Conservation (phyloP, 2,797 vertebrate genomes). For the Neoniphon sammara region DNA sequence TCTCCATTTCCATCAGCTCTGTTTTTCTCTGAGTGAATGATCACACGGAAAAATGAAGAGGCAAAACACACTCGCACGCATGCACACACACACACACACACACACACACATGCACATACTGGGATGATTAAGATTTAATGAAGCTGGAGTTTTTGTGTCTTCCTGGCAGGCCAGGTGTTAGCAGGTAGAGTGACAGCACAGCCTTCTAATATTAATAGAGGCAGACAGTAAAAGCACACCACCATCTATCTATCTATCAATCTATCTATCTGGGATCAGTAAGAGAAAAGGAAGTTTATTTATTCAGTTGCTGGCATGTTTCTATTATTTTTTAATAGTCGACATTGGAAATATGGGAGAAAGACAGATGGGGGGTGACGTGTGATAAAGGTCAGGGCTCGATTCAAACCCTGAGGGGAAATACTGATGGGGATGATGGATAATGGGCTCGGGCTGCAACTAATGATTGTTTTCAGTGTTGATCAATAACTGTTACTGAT, state of each 20-base stretch:
- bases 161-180: conserved; percentile 25
- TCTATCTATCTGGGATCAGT: too few species aligned
- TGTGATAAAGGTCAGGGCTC: background rate
- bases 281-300: too few species aligned
- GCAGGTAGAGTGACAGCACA: background rate
- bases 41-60: conserved; percentile 6
- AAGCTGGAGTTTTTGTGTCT: background rate
- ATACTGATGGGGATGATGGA: too few species aligned
- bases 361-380: background rate
- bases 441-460: too few species aligned
- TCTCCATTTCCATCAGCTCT: conserved; percentile 11
- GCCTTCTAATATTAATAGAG: conserved; percentile 11
- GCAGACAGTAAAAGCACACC: background rate
- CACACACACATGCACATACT: background rate
- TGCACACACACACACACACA: background rate
- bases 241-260: too few species aligned
- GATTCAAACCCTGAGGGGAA: background rate
- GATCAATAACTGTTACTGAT: too few species aligned
- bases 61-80: background rate
- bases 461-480: too few species aligned
- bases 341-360: background rate
- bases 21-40: background rate
- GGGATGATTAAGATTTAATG: conserved; percentile 20
- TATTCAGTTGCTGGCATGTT: too few species aligned
- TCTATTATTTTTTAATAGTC: too few species aligned